These are phyloP conservation scores for Hydrolagus colliei DNA, from an alignment of 2,797 vertebrate species.

Conservation along the genomic window DNA sequence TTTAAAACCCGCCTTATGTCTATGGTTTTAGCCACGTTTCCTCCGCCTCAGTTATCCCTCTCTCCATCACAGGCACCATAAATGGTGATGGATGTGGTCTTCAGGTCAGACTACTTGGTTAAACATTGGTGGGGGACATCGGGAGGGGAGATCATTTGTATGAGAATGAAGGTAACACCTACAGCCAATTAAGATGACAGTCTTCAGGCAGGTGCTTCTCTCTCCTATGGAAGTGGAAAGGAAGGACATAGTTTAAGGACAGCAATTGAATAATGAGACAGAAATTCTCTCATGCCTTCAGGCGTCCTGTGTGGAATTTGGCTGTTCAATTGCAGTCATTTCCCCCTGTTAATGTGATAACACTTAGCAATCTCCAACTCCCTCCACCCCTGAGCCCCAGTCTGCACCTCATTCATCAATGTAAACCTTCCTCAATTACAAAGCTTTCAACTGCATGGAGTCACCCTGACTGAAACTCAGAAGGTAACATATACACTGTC, in stretches of 20 bases:
- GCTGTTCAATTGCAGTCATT: neutral
- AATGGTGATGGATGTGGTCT: too few relatives aligned
- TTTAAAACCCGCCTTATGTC: too few relatives aligned
- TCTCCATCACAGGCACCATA: too few relatives aligned
- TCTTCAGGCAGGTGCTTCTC: too few relatives aligned
- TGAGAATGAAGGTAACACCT: too few relatives aligned
- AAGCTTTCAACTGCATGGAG: neutral
- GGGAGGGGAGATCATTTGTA: too few relatives aligned
- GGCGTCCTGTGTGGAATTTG: neutral
- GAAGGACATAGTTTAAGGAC: neutral
- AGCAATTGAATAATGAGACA: neutral
- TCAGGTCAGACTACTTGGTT: too few relatives aligned
- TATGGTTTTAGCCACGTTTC: too few relatives aligned
- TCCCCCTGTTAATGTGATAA: neutral
- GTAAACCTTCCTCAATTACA: neutral
- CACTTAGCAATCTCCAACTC: neutral
- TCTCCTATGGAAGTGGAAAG: neutral
- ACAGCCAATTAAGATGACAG: too few relatives aligned
- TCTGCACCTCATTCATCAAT: neutral
- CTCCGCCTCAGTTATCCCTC: too few relatives aligned
- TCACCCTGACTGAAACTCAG: neutral
- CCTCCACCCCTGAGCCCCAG: neutral
- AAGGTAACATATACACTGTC: neutral
- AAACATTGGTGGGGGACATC: too few relatives aligned
- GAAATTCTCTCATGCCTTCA: neutral